These are phyloP conservation scores for Coilia nasus DNA, from an alignment of 2,797 vertebrate genomes.

Conservation along the genomic window DNA sequence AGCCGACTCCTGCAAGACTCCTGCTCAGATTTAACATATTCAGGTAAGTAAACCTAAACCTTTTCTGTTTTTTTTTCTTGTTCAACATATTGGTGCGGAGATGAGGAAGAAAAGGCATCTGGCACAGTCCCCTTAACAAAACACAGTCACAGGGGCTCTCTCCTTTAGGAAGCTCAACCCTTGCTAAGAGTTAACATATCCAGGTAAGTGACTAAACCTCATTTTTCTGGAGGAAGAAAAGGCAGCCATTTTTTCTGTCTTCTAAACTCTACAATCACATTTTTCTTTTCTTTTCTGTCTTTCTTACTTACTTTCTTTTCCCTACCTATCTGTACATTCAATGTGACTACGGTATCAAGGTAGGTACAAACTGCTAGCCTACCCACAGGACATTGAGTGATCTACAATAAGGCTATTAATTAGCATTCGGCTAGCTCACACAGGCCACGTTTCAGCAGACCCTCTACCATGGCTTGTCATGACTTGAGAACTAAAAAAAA, in stretches of 20 bases:
- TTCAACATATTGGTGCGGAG: no score
- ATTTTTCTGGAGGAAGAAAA: neutral
- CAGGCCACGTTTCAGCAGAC: neutral
- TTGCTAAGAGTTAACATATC: no score
- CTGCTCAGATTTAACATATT: no score
- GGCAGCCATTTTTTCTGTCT: neutral
- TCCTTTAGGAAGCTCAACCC: no score
- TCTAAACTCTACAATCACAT: neutral
- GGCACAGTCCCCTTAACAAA: no score
- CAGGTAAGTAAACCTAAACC: no score
- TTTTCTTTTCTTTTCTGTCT: neutral
- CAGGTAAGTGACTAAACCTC: no score
- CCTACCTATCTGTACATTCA: neutral
- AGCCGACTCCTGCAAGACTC: no score
- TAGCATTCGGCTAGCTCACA: neutral
- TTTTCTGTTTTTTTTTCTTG: no score
- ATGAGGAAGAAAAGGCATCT: no score
- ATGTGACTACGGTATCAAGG: slow-evolving; percentile 1
- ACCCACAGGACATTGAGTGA: neutral
- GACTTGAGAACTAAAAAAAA: neutral
- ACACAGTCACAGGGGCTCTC: no score
- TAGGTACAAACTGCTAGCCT: neutral
- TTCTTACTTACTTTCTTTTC: neutral
- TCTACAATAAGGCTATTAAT: slow-evolving; percentile 7
- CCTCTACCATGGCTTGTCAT: neutral